Base-by-base conservation (phyloP, 2,797 vertebrate species). In the Sus cebifrons region DNA sequence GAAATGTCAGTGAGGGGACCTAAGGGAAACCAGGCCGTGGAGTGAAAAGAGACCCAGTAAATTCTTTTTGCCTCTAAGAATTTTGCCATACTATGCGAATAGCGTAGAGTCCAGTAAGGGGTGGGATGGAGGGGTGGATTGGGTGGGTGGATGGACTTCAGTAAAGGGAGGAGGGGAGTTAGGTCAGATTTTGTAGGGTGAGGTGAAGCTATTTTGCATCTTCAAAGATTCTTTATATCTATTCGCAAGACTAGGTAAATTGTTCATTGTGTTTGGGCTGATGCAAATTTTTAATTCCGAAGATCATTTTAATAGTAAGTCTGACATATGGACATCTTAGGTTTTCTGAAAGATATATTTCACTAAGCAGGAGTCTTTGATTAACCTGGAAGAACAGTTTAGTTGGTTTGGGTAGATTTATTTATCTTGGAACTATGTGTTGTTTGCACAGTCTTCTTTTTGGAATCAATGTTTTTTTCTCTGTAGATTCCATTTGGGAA, bases 361-460 rank as follows among this genome's bases (percentile, higher is more conserved):
- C 52, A 20, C 71, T 25, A 67, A 71, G 71, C 58, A 85, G 71
- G 52, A 93, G 58, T 71, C 32, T 91, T 60, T 93, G 84, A 91
- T 85, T 91, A 90, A 78, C 91, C 89, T 93, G 89, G 68, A 89
- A 49, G 78, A 86, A 32, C 14, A 82, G 73, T 64, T 56, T 77
- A 56, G 86, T 82, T 89, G 73, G 68, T 65, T 87, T 68, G 89
- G 86, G 5, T 82, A 44, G 89, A 71, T 86, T 91, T 96, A 93
- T 94, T 97, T 96, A 87, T 93, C 86, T 95, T 96, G 96, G 96
- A 95, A 29, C 36, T 71, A 1, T 60, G 27, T 84, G 9, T 62
- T 95, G 94, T 97, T 97, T 97, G 93, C 68, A 81, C 32, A 93
- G 96, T 89, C 78, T 91, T 95, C 78, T 89, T 95, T 95, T 79